phyloP scores from a whole-genome alignment of 2,888 invertebrate genomes.

The Pinctada fucata region DNA sequence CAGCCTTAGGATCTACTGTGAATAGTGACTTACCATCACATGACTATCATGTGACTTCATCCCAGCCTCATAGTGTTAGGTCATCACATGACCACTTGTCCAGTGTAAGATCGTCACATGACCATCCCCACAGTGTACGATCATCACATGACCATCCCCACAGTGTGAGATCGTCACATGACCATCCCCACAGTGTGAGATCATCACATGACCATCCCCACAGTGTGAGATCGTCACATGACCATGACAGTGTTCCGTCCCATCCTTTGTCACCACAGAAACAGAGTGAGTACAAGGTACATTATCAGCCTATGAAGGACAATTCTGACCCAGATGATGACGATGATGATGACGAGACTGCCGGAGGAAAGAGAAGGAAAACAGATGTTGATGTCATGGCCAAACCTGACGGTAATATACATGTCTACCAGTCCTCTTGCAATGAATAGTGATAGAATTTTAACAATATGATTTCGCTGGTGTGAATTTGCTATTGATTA shows the following conservation, averaged over 20 bases:
- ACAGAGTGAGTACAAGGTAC: slow-evolving; percentile 38
- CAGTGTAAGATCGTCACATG: too few species aligned
- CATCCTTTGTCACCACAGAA: slow-evolving; percentile 17
- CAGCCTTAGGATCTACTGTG: slow-evolving; percentile 1
- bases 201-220: not conserved
- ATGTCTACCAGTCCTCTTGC: too few species aligned
- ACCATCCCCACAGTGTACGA: too few species aligned
- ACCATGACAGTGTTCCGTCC: slow-evolving; percentile 9
- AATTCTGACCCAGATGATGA: not conserved
- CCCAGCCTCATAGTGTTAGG: not conserved
- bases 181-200: too few species aligned
- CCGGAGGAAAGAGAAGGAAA: slow-evolving; percentile 5
- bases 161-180: too few species aligned
- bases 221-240: slow-evolving; percentile 2
- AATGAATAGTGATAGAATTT: too few species aligned
- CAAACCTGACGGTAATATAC: not conserved
- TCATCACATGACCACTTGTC: slow-evolving; percentile 2
- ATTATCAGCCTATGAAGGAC: slow-evolving; percentile 32
- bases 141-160: too few species aligned
- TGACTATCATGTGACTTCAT: not conserved
- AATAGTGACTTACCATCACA: not conserved
- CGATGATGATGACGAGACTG: slow-evolving; percentile 10
- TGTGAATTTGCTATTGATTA: too few species aligned
- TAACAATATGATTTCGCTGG: too few species aligned
- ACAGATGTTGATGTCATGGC: not conserved